phyloP scores from a whole-genome alignment of 2,113 vertebrate genomes.

The Hirundichthys speculiger region DNA sequence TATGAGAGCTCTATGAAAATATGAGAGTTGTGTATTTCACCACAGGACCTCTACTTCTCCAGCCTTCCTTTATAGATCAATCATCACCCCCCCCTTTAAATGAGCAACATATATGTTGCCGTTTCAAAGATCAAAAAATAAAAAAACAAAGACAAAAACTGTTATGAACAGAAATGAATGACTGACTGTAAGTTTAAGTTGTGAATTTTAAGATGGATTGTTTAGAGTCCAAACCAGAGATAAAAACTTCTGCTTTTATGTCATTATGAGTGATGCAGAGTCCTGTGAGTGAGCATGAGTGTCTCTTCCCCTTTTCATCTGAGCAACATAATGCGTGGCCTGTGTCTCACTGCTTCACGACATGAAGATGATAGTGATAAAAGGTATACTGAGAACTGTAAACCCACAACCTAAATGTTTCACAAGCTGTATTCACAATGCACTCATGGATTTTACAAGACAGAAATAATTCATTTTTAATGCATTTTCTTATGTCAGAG shows the following conservation, averaged over 20 bases:
- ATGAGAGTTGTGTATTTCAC: conserved; percentile 5
- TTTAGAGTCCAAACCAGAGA: not conserved
- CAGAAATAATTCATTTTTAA: not conserved
- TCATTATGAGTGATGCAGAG: not conserved
- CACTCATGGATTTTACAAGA: not conserved
- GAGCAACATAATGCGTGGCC: not conserved
- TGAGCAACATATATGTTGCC: no score
- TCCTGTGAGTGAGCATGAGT: conserved; percentile 2
- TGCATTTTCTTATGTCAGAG: no score
- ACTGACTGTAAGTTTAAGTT: no score
- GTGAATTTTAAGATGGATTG: not conserved
- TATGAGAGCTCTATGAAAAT: no score
- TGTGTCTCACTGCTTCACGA: not conserved
- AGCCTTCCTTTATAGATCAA: conserved; percentile 41
- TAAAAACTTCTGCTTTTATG: conserved; percentile 31
- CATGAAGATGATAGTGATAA: not conserved
- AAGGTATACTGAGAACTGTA: not conserved
- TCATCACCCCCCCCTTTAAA: no score
- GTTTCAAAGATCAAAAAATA: not conserved
- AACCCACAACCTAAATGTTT: not conserved
- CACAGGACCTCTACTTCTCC: conserved; percentile 38
- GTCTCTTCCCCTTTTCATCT: conserved; percentile 48
- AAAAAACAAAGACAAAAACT: no score
- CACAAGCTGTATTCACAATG: not conserved
- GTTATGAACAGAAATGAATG: no score